A percentile compares a stretch with the other conserved stretches of the same genome.
Conservation (phyloP, 2,113 vertebrate species). For the Motacilla tschutschensis region DNA sequence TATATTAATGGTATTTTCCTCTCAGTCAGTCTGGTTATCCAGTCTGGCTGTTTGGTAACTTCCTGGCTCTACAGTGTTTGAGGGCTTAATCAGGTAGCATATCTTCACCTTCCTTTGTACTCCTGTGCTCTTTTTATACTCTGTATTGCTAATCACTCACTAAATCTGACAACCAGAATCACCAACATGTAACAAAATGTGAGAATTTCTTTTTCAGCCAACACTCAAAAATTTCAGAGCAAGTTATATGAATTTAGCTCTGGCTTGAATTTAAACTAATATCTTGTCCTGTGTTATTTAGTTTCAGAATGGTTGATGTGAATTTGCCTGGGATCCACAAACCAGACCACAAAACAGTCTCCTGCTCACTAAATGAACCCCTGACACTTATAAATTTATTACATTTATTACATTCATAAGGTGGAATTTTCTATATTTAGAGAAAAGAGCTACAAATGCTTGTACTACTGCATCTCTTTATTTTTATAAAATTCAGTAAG, state of each 20-base stretch:
- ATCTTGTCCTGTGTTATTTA: not conserved
- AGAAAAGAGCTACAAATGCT: not conserved
- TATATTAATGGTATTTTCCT: not conserved
- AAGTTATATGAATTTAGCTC: not conserved
- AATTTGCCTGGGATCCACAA: not conserved
- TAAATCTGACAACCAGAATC: not conserved
- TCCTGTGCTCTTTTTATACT: not conserved
- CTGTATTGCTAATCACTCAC: not conserved
- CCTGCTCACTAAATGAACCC: conserved; percentile 16
- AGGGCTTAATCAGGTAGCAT: not conserved
- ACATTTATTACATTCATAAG: not conserved
- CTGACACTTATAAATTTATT: not conserved
- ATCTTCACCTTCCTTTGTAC: not conserved
- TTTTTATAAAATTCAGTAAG: conserved; percentile 26
- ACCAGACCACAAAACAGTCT: not conserved
- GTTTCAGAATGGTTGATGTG: not conserved
- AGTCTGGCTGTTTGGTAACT: not conserved
- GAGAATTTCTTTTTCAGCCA: not conserved
- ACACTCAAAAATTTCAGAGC: not conserved
- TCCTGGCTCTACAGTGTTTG: not conserved
- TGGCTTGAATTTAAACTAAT: not conserved
- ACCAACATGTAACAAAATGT: not conserved
- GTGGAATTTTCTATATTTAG: not conserved
- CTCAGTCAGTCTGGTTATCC: not conserved
- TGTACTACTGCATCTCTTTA: not conserved